Base-by-base conservation (phyloP, 2,888 invertebrate species). In the Linyphia triangularis region DNA sequence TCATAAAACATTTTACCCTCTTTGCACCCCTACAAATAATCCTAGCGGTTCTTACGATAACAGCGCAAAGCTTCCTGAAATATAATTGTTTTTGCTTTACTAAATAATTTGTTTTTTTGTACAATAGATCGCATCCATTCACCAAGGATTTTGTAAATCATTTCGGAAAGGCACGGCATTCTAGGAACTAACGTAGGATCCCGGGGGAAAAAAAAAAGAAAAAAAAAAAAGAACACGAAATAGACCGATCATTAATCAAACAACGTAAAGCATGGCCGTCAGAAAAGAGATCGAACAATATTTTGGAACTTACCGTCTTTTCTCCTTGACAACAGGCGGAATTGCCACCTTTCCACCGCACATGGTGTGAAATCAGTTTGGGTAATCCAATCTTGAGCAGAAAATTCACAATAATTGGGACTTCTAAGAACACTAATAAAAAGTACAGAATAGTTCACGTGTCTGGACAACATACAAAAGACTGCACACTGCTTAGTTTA, bases 331-430 rank as follows among this genome's bases (percentile, higher is more conserved):
- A 63, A 88, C 77, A 2, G 81, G 81, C 10, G 77, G 82, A 30
- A 88, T 69, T 22, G 88, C 88, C 37, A 82, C 88, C 65, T 88
- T 82, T 0, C 82, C 88, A 43, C 82, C 88, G 77, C 88, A 88
- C 88, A 88, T 88, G 85, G 73, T 65, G 78, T 51, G 22, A 9
- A 26, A 28, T 72, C 37, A 70, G 33, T 28, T 3, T 59, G 19
- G 33, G 28, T 79, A 79, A 86, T 86, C 85, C 85, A 86, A 70
- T 57, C 40, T 40, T 13, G 13, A 0, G n/a, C 16, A 70, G 16
- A 33, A 69, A 57, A 65, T 73, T n/a, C 51, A 51, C 9, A 57
- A 30, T n/a, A 43, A 43, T 22, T 70, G 26, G 19, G 13, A 19
- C n/a, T 59, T 61, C 43, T 16, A 43, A 59, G 22, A 78, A 70